These are phyloP conservation scores for Parnassius mnemosyne DNA, from an alignment of 2,888 invertebrate genomes.

Conservation along the genomic window DNA sequence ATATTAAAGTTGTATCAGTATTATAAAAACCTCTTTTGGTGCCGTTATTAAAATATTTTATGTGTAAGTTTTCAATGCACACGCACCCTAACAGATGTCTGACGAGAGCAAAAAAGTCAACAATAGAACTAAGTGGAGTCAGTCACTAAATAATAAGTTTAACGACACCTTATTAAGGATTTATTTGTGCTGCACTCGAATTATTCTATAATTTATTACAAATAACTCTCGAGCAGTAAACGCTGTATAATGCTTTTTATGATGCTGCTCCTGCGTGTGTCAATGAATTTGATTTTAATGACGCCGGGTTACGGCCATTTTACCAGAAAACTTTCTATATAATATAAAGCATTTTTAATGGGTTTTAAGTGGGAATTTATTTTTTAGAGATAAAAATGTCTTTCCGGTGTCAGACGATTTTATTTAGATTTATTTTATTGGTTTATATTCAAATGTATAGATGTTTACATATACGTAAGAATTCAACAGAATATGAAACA, in stretches of 20 bases:
- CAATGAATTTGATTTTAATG: constrained; percentile 72
- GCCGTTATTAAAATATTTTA: neutral
- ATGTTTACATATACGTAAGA: neutral
- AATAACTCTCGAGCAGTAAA: constrained; percentile 60
- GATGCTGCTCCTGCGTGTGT: constrained; percentile 52
- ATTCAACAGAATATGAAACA: constrained; percentile 42
- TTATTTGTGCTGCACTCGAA: constrained; percentile 70
- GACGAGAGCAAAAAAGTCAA: constrained; percentile 54
- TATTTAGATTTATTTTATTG: constrained; percentile 15
- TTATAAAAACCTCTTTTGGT: too few species aligned
- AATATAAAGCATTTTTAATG: constrained; percentile 40
- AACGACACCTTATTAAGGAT: constrained; percentile 72
- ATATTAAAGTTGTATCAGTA: too few species aligned
- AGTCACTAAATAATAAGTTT: constrained; percentile 47
- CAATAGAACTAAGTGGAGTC: constrained; percentile 70
- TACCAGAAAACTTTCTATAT: constrained; percentile 31
- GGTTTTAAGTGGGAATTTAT: constrained; percentile 22
- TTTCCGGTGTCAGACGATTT: constrained; percentile 5
- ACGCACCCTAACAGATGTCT: constrained; percentile 61
- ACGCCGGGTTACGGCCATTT: constrained; percentile 31
- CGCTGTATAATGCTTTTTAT: constrained; percentile 49
- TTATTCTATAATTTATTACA: constrained; percentile 78
- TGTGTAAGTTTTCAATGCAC: constrained; percentile 45
- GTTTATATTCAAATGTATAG: neutral
- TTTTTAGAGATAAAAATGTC: constrained; percentile 14